phyloP scores from a whole-genome alignment of 1,140 invertebrate genomes.

The Listronotus bonariensis region DNA sequence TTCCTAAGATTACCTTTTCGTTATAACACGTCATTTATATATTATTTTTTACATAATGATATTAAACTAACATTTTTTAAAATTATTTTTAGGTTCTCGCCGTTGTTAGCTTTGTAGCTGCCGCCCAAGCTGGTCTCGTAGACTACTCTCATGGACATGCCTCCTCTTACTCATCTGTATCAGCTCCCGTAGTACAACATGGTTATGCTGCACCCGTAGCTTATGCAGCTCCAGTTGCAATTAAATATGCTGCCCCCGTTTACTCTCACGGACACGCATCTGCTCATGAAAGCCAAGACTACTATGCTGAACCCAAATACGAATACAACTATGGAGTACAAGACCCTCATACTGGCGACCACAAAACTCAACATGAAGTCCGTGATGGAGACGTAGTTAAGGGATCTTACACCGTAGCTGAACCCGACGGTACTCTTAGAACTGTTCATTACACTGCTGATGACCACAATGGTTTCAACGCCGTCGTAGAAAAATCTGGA shows the following conservation, averaged over 20 bases:
- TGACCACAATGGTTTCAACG: slow-evolving; percentile 57
- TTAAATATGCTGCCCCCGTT: slow-evolving; percentile 4
- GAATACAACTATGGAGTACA: slow-evolving; percentile 58
- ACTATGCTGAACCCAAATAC: slow-evolving; percentile 62
- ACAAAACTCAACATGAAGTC: slow-evolving; percentile 58
- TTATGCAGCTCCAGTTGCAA: not conserved
- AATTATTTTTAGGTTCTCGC: too few species aligned
- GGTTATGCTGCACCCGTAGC: slow-evolving; percentile 1
- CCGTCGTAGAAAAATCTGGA: slow-evolving; percentile 51
- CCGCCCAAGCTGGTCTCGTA: slow-evolving; percentile 1
- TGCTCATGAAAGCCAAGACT: slow-evolving; percentile 40
- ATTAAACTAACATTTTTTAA: too few species aligned
- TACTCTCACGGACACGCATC: slow-evolving; percentile 4
- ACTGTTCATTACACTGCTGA: slow-evolving; percentile 59
- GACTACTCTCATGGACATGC: slow-evolving; percentile 15
- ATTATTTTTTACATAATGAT: too few species aligned
- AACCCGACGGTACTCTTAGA: slow-evolving; percentile 58
- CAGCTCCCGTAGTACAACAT: not conserved
- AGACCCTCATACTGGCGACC: slow-evolving; percentile 58
- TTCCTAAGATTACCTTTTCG: too few species aligned
- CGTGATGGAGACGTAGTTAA: slow-evolving; percentile 57
- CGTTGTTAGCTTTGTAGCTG: too few species aligned
- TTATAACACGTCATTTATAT: too few species aligned
- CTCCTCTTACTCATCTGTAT: slow-evolving; percentile 7
- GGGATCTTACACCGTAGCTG: slow-evolving; percentile 57